These are phyloP conservation scores for Anser brachyrhynchus DNA, from an alignment of 2,113 vertebrate species.

Conservation along the genomic window DNA sequence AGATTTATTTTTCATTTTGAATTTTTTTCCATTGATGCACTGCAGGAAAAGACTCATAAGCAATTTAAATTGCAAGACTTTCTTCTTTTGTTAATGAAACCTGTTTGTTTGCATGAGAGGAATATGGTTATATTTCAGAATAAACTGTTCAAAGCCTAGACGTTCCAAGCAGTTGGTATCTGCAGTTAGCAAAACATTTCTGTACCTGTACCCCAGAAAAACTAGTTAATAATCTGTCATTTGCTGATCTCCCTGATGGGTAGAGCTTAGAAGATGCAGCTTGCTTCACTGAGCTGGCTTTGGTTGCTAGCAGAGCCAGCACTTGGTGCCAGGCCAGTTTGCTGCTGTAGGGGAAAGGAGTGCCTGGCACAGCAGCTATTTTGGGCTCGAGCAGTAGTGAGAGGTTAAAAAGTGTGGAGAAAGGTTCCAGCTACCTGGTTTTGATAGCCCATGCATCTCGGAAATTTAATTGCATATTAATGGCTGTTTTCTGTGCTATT, in stretches of 20 bases:
- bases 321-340: background rate
- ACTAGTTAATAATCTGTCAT: background rate
- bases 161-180: background rate
- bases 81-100: background rate
- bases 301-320: background rate
- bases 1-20: background rate
- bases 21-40: background rate
- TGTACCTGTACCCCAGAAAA: background rate
- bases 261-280: background rate
- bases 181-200: background rate
- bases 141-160: background rate
- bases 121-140: background rate
- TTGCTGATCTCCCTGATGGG: background rate
- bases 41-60: background rate
- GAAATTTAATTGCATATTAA: constrained; percentile 68
- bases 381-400: background rate
- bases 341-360: background rate
- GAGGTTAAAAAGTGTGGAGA: constrained; percentile 46
- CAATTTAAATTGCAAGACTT: background rate
- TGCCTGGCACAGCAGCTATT: background rate
- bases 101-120: background rate
- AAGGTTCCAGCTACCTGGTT: constrained; percentile 19
- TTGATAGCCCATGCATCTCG: background rate
- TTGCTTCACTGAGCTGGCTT: background rate
- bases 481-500: constrained; percentile 30